These are phyloP conservation scores for Serripes groenlandicus DNA, from an alignment of 2,888 invertebrate species.

Conservation along the genomic window DNA sequence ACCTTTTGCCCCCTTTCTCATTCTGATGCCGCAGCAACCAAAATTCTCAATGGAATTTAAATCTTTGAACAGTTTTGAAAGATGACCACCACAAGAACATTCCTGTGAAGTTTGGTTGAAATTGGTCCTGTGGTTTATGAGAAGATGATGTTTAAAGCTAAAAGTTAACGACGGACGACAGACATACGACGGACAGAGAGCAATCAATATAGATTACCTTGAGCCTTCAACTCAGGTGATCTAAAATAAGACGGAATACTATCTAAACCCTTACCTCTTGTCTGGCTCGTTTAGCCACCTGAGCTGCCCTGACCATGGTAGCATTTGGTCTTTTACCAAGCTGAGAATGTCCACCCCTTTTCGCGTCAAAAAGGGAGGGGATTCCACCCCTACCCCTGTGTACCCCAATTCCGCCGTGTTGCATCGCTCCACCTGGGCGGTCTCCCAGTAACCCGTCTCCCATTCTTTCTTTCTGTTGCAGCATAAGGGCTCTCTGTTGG, in stretches of 20 bases:
- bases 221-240: not conserved
- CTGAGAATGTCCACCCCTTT: constrained; percentile 8
- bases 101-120: not conserved
- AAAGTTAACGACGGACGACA: not conserved
- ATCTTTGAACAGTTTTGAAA: not conserved
- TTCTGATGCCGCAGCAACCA: not conserved
- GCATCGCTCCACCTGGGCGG: constrained; percentile 23
- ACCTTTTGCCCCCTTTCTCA: not conserved
- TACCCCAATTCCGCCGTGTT: constrained; percentile 13
- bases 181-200: not conserved
- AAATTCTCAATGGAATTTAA: not conserved
- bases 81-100: not conserved
- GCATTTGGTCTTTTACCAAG: constrained; percentile 38
- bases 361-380: constrained; percentile 55
- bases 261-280: constrained; percentile 37
- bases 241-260: not conserved
- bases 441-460: constrained; percentile 35
- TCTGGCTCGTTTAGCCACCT: constrained; percentile 45
- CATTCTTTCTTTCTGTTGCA: constrained; percentile 26
- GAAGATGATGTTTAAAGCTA: not conserved
- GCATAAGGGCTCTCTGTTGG: constrained; percentile 16
- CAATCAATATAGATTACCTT: not conserved
- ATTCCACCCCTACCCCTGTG: constrained; percentile 33
- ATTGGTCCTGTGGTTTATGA: not conserved
- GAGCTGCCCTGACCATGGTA: constrained; percentile 2